Percentiles rank a stretch among this genome's conserved stretches.
phyloP scores from a whole-genome alignment of 2,888 invertebrate genomes.

The Spilosoma lubricipeda region DNA sequence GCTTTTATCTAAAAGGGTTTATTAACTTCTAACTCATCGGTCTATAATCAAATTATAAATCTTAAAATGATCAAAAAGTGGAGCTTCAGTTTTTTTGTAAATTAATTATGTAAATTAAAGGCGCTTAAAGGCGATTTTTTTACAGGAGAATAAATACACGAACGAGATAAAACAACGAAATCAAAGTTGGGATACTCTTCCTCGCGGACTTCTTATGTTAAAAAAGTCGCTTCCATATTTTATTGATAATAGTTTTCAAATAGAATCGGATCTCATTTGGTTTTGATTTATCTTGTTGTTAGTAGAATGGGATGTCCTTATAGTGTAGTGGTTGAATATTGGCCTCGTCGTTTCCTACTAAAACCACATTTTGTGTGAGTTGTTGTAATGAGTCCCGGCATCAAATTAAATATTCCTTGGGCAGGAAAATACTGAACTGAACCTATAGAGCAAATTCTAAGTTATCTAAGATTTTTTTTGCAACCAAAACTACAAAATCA shows the following conservation, averaged over 20 bases:
- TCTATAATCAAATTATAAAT: conserved; percentile 2
- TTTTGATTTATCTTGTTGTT: too few species aligned
- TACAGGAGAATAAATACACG: background rate
- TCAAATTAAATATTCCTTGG: too few species aligned
- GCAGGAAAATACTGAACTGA: too few species aligned
- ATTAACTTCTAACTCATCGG: conserved; percentile 2
- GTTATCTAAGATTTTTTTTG: too few species aligned
- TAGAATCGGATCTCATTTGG: too few species aligned
- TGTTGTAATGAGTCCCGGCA: too few species aligned
- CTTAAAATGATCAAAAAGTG: background rate
- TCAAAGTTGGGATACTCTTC: background rate
- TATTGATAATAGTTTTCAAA: background rate
- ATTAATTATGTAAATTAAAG: conserved; percentile 5
- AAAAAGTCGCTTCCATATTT: background rate
- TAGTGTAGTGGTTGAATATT: too few species aligned
- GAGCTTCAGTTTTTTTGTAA: background rate
- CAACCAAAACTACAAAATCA: too few species aligned
- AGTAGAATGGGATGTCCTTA: too few species aligned
- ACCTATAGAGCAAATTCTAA: too few species aligned
- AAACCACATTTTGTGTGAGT: too few species aligned
- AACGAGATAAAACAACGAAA: background rate
- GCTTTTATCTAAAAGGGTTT: background rate
- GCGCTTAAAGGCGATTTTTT: background rate
- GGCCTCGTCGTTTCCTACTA: too few species aligned
- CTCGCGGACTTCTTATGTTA: background rate